phyloP scores from a whole-genome alignment of 92 coral and sea anemone genomes.

The Actinostola sp. region DNA sequence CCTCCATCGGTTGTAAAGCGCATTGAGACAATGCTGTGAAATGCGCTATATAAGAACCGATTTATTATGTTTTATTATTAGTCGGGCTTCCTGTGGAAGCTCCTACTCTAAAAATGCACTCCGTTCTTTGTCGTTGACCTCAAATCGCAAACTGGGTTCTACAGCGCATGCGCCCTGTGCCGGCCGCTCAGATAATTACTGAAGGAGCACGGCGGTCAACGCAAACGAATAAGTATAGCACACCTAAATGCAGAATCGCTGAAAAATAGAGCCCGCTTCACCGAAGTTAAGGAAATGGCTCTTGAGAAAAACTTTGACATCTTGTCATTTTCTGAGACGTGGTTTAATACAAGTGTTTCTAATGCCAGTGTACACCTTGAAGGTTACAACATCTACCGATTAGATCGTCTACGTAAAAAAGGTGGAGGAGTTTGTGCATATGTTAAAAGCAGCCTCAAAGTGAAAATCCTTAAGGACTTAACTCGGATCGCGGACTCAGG shows the following conservation, averaged over 20 bases:
- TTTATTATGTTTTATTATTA: no score
- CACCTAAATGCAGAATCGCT: constrained; percentile 48
- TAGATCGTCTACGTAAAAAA: constrained; percentile 34
- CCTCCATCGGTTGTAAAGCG: no score
- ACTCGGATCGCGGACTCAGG: constrained; percentile 12
- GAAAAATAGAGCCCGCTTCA: constrained; percentile 24
- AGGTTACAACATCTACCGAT: constrained; percentile 43
- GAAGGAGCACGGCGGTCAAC: constrained; percentile 11
- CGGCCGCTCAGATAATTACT: no score
- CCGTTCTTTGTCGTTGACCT: no score
- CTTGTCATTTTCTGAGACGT: constrained; percentile 46
- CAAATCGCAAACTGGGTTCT: no score
- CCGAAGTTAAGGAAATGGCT: constrained; percentile 42
- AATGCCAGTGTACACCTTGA: constrained; percentile 25
- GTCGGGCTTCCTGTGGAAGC: no score
- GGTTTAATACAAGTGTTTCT: constrained; percentile 38
- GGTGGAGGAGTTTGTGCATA: constrained; percentile 19
- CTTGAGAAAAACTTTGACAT: constrained; percentile 42
- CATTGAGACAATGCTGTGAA: no score
- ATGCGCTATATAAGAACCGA: no score
- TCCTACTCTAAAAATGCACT: no score
- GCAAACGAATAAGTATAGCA: constrained; percentile 26
- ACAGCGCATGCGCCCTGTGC: no score
- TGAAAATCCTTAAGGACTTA: constrained; percentile 30
- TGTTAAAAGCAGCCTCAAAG: constrained; percentile 31